Percentiles rank a stretch among this genome's conserved stretches.
Conservation (phyloP, 2,888 invertebrate genomes). For the Resseliella maxima region DNA sequence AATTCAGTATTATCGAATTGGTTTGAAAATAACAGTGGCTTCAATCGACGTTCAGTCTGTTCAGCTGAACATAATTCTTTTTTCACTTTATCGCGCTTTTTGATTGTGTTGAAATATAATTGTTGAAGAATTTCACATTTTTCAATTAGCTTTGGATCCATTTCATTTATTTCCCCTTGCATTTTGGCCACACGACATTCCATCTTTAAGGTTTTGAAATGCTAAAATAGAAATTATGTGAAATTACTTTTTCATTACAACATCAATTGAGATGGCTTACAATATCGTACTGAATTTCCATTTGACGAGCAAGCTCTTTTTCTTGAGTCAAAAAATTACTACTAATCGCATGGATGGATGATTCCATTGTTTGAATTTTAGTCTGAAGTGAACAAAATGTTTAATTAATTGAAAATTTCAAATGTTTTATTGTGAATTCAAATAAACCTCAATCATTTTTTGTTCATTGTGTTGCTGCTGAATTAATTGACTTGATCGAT, state of each 20-base stretch:
- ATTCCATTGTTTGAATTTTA: conserved; percentile 62
- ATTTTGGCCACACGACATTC: conserved; percentile 66
- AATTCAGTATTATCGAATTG: conserved; percentile 66
- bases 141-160: conserved; percentile 65
- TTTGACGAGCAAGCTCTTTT: conserved; percentile 70
- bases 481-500: conserved; percentile 64
- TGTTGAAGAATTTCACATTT: conserved; percentile 68
- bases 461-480: conserved; percentile 63
- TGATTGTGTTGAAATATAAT: not conserved
- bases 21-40: not conserved
- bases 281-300: conserved; percentile 73
- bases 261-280: too few species aligned
- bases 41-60: conserved; percentile 62
- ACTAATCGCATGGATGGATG: conserved; percentile 61
- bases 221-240: conserved; percentile 60
- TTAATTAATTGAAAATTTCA: not conserved
- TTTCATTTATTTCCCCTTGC: conserved; percentile 64
- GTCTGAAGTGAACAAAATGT: conserved; percentile 60
- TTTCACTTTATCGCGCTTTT: not conserved
- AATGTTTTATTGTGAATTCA: too few species aligned
- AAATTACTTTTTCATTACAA: not conserved
- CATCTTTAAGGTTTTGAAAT: conserved; percentile 67
- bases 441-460: conserved; percentile 61
- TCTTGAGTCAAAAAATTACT: conserved; percentile 63
- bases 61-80: conserved; percentile 66